Conservation (phyloP, 1,140 invertebrate species). For the Zaprionus kolodkinae region DNA sequence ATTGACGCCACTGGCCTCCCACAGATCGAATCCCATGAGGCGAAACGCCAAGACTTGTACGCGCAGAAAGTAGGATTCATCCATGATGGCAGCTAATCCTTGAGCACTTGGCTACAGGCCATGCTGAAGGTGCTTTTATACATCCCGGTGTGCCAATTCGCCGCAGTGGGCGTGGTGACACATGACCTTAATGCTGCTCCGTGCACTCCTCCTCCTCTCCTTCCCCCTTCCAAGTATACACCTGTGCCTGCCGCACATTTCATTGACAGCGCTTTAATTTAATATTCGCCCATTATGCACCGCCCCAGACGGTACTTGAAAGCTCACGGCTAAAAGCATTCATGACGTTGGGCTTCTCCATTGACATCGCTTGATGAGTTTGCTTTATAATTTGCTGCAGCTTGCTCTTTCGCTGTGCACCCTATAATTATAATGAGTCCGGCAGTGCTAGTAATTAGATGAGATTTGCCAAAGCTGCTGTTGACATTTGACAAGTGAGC, state of each 20-base stretch:
- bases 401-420: constrained; percentile 4
- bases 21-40: constrained; percentile 61
- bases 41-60: constrained; percentile 58
- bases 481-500: constrained; percentile 54
- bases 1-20: constrained; percentile 24
- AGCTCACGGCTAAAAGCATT: not conserved
- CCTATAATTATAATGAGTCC: constrained; percentile 59
- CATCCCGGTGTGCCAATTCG: too few species aligned
- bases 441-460: constrained; percentile 45
- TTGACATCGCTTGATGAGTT: constrained; percentile 32
- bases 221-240: too few species aligned
- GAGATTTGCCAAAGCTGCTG: constrained; percentile 54
- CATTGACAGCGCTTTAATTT: constrained; percentile 16
- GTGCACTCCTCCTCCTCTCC: too few species aligned
- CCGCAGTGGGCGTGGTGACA: constrained; percentile 12
- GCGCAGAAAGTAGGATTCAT: constrained; percentile 43
- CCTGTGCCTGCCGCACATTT: constrained; percentile 1
- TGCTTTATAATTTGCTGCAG: constrained; percentile 40
- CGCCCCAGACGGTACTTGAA: not conserved
- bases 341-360: constrained; percentile 16
- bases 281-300: constrained; percentile 25
- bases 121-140: constrained; percentile 4
- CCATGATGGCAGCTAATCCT: constrained; percentile 15
- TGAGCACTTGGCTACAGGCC: not conserved
- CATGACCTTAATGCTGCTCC: constrained; percentile 10